Conservation (phyloP, 2,888 invertebrate genomes). For the Leptarthrus brevirostris region DNA sequence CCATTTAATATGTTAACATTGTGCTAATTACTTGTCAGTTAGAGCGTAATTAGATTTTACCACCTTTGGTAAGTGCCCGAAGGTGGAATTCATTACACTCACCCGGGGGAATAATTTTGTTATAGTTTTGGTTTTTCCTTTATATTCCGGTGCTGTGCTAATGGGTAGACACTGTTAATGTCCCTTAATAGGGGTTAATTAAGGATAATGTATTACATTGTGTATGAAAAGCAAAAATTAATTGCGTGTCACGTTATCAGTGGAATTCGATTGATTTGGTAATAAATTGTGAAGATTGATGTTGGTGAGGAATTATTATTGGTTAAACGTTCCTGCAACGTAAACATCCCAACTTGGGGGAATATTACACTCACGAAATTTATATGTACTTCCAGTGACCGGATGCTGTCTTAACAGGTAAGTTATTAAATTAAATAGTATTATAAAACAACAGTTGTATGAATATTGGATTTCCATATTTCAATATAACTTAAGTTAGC, state of each 20-base stretch:
- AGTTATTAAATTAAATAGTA: background rate
- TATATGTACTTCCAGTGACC: conserved; percentile 17
- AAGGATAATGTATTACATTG: conserved; percentile 51
- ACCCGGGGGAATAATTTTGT: conserved; percentile 38
- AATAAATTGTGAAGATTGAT: conserved; percentile 30
- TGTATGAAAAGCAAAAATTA: conserved; percentile 51
- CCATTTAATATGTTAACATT: conserved; percentile 35
- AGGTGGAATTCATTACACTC: conserved; percentile 44
- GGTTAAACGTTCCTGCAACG: no score
- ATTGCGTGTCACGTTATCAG: conserved; percentile 18
- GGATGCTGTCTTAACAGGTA: conserved; percentile 41
- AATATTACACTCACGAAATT: no score
- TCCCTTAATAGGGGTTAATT: conserved; percentile 52
- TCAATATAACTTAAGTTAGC: no score
- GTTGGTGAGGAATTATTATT: conserved; percentile 1
- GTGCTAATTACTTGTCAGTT: conserved; percentile 43
- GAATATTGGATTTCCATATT: no score
- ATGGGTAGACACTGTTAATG: conserved; percentile 53
- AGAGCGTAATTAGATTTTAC: conserved; percentile 41
- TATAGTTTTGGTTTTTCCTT: conserved; percentile 47
- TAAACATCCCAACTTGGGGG: no score
- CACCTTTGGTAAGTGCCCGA: conserved; percentile 36
- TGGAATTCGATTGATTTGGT: conserved; percentile 20
- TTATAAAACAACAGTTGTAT: no score
- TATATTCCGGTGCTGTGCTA: conserved; percentile 38